Evolutionary conservation across 2,113 vertebrate species (phyloP), one percentile per base, ranked within the genome.

Genomic region (Geothlypis trichas): DNA sequence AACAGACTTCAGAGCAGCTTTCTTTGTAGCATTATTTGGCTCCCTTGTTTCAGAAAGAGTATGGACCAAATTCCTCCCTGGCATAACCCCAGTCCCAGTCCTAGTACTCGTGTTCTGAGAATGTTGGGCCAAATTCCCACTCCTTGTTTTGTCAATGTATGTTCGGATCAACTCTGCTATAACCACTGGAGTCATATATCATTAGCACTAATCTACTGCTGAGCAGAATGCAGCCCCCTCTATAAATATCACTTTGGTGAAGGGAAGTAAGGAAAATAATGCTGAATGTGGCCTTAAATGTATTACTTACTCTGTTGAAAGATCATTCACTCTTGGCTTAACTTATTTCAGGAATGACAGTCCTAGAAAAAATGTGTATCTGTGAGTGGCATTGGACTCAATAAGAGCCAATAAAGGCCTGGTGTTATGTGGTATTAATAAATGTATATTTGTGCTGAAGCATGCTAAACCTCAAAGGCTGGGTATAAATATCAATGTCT

Each of bases 401-500:
- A 9, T 66, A n/a, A 51, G 52, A 92, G 59, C 90, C 83, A 88
- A 33, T 90, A 84, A 89, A 89, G 65, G 37, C 49, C 69, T 0
- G 0, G 23, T 55, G 61, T 84, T 82, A 72, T 63, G 77, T 0
- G 8, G 47, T 92, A 90, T 95, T 95, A 96, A 84, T 93, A 87
- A 94, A 85, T 33, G 54, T 74, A 20, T 84, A 75, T 95, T 96
- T 95, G 52, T 95, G 93, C 92, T 95, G 93, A 90, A 93, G 85
- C 72, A 88, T 68, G 86, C 93, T 82, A 67, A 93, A 92, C 76
- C 83, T 88, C 69, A 94, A 71, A 84, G 73, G 22, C 93, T 94
- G 92, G 58, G 68, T 96, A 92, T 95, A 95, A 96, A 90, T 94
- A 95, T 89, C 89, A 66, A 84, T 65, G 58, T 93, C 77, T 95